Base-by-base conservation (phyloP, 2,888 invertebrate genomes). In the Athetis lepigone region DNA sequence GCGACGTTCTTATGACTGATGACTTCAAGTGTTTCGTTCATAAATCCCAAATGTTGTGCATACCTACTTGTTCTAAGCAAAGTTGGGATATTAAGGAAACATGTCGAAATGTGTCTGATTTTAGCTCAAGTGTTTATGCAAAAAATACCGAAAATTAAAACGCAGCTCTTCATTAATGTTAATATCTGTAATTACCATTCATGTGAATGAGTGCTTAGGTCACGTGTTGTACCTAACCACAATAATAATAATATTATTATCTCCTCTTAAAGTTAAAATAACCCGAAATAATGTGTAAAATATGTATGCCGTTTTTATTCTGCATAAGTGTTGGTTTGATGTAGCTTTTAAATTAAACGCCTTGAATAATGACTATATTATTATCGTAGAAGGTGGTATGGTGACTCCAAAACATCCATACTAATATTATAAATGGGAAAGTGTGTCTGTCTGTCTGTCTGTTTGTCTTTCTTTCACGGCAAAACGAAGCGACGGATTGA, bases 1-100 rank as follows among this genome's bases (percentile, higher is more conserved):
- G 63, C 50, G 60, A 46, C 51, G 68, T 70, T 62, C 71, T 60
- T 70, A 40, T 67, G 60, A 58, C 52, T 61, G 62, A 62, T 58
- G 42, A 52, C 59, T 51, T 40, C 1, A 57, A 52, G 33, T 46
- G 13, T 70, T 54, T 47, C 19, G 37, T 45, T 25, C 50, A 25
- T 42, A 21, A 46, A 68, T 54, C 6, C 13, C 23, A 23, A 45
- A 57, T 57, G 23, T 56, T 45, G 25, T 43, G 19, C 46, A 36
- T 52, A 13, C 40, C 19, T n/a, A 8, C 25, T 13, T 47, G 40
- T 45, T 50, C 9, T 18, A 56, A 18, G 1, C 46, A 39, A 74
- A 74, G 45, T 74, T 63, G 11, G n/a, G 21, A 27, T 23, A 29
- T 58, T 42, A 51, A 36, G 27, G n/a, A 54, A 42, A 54, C 37